phyloP scores from a whole-genome alignment of 2,888 invertebrate genomes.

The Choristoneura rosaceana region DNA sequence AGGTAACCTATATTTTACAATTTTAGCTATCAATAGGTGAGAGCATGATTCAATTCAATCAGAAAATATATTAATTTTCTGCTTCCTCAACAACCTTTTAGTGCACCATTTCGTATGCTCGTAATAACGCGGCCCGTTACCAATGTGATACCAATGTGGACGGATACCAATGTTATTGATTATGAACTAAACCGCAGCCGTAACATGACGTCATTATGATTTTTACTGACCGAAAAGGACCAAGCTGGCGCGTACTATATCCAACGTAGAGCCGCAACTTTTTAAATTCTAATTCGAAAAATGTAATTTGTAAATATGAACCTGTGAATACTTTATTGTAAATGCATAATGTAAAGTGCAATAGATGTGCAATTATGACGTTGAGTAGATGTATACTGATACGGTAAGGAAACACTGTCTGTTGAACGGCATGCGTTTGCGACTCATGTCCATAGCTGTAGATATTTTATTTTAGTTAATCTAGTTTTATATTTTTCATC shows the following conservation, averaged over 20 bases:
- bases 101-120: too few species aligned
- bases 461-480: constrained; percentile 56
- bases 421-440: constrained; percentile 65
- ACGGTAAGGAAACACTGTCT: constrained; percentile 66
- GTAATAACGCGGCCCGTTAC: too few species aligned
- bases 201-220: background rate
- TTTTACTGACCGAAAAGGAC: too few species aligned
- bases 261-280: constrained; percentile 27
- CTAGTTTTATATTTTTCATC: constrained; percentile 52
- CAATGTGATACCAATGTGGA: too few species aligned
- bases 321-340: constrained; percentile 83
- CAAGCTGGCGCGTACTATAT: background rate
- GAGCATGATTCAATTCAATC: too few species aligned
- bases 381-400: constrained; percentile 81
- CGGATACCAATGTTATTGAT: too few species aligned
- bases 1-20: too few species aligned
- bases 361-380: constrained; percentile 83
- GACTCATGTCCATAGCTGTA: constrained; percentile 73
- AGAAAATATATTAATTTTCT: too few species aligned
- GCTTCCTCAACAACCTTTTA: too few species aligned
- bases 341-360: constrained; percentile 84
- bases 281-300: constrained; percentile 35
- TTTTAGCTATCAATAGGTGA: too few species aligned
- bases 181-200: background rate
- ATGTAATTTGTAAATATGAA: constrained; percentile 65